phyloP scores from a whole-genome alignment of 2,888 invertebrate species.

The Rotaria macrura region DNA sequence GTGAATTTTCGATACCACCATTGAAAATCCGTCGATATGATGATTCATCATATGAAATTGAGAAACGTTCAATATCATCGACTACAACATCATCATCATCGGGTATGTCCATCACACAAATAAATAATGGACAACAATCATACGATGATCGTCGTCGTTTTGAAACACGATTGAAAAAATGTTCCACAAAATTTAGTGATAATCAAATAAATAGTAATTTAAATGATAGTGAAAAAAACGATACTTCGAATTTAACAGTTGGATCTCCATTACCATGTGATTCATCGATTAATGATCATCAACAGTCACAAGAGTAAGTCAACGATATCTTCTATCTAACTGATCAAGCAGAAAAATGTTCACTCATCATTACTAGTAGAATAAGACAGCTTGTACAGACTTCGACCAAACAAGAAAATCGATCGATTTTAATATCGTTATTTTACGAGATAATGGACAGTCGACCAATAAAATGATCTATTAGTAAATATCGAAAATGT shows the following conservation, averaged over 20 bases:
- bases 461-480: too few species aligned
- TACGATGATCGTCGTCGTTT: neutral
- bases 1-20: neutral
- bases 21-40: slow-evolving; percentile 7
- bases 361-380: too few species aligned
- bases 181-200: neutral
- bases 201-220: neutral
- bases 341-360: too few species aligned
- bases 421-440: too few species aligned
- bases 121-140: neutral
- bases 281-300: neutral
- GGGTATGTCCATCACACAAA: neutral
- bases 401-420: too few species aligned
- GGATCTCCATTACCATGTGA: neutral
- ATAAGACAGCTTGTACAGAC: too few species aligned
- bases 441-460: too few species aligned
- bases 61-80: neutral
- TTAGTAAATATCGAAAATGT: too few species aligned
- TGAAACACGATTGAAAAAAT: neutral
- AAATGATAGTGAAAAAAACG: neutral
- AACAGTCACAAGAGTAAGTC: neutral
- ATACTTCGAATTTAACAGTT: neutral
- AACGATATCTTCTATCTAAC: too few species aligned
- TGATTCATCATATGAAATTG: neutral
- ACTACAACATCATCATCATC: neutral